Conservation (phyloP, 1,140 invertebrate species). For the Drosophila seguyi region DNA sequence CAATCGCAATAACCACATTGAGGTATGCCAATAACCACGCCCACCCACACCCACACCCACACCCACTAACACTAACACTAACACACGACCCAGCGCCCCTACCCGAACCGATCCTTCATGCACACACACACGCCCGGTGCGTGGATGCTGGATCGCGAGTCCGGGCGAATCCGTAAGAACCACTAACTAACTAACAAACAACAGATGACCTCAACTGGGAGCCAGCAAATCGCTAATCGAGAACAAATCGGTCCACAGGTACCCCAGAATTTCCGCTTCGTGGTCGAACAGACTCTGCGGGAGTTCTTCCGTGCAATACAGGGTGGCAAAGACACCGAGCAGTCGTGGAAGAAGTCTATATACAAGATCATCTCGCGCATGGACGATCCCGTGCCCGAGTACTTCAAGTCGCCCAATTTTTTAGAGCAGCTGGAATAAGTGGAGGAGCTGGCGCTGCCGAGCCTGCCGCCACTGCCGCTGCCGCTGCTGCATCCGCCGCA, state of each 20-base stretch:
- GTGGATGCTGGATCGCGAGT: conserved; percentile 25
- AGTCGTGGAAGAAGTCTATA: conserved; percentile 99
- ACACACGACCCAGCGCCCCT: conserved; percentile 10
- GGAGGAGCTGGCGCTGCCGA: conserved; percentile 80
- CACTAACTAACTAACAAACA: conserved; percentile 27
- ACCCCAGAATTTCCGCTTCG: conserved; percentile 97
- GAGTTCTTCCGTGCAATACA: conserved; percentile 99
- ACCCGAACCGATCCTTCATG: conserved; percentile 30
- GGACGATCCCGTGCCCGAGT: conserved; percentile 99
- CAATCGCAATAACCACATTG: conserved; percentile 99
- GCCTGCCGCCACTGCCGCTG: conserved; percentile 32
- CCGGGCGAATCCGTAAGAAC: background rate
- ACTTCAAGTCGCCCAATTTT: conserved; percentile 99
- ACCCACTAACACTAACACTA: conserved; percentile 34
- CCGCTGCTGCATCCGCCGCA: conserved; percentile 45
- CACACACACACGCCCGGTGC: conserved; percentile 8
- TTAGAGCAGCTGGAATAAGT: conserved; percentile 98
- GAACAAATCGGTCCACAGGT: conserved; percentile 89
- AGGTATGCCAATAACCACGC: conserved; percentile 89
- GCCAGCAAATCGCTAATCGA: conserved; percentile 42
- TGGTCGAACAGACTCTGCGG: conserved; percentile 97
- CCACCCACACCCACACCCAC: conserved; percentile 26
- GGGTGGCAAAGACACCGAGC: conserved; percentile 97
- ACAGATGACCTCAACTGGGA: conserved; percentile 28
- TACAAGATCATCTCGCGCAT: conserved; percentile 99